Base-by-base conservation (phyloP, 2,888 invertebrate genomes). In the Xestia c-nigrum region DNA sequence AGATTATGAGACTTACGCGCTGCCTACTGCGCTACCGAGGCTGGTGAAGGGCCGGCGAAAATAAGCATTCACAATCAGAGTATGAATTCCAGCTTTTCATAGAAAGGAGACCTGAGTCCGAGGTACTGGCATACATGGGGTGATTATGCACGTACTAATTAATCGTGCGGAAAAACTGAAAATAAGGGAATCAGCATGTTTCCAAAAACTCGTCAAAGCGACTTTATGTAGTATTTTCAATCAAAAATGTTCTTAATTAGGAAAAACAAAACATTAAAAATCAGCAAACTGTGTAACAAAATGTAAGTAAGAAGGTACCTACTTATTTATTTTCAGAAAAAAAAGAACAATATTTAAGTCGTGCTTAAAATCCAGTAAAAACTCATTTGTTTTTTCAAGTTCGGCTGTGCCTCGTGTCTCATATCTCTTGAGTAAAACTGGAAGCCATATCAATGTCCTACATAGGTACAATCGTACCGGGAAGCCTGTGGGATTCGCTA, bases 1-100 rank as follows among this genome's bases (percentile, higher is more conserved):
- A 98, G 98, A 98, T 98, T 98, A 98, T 98, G 98, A 98, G 98
- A 98, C 98, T 98, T 98, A 98, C 98, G 98, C 98, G 98, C 98
- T 98, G 97, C 98, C 98, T 97, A 98, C 98, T 98, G 98, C 98
- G 98, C 98, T 97, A 98, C 97, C 98, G 98, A 98, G 98, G 98
- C 98, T 55, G 47, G 66, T 89, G 74, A 1, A 0, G 9, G 9
- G 0, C 0, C 0, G 0, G 0, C 0, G 0, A 65, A 82, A 78
- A 82, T 82, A 63, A 57, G 47, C 24, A 40, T 84, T 80, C 12
- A n/a, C 0, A 0, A 74, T 46, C 0, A 40, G 4, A 5, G 16
- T 7, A 14, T 5, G 5, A 46, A 19, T n/a, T 38, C 43, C 7
- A 31, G 19, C 9, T 31, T 31, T 31, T 31, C 31, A 31, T 31